Conservation (phyloP, 2,888 invertebrate genomes). For the Hemistola chrysoprasaria region DNA sequence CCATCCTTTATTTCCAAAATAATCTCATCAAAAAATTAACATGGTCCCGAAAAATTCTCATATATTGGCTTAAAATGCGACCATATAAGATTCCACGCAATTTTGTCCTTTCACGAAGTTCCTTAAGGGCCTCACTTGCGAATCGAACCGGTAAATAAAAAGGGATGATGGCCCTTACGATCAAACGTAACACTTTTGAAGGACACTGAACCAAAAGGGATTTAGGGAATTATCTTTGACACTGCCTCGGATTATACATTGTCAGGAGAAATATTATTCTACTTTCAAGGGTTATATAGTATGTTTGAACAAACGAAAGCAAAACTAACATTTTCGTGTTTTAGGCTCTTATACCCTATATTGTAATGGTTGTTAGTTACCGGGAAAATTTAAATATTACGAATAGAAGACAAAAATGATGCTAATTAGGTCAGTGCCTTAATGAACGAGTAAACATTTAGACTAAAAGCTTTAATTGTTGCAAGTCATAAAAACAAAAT, state of each 20-base stretch:
- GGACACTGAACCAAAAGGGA: constrained; percentile 10
- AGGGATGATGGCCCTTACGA: constrained; percentile 27
- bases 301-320: no score
- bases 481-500: no score
- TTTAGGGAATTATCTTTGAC: constrained; percentile 19
- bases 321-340: no score
- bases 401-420: no score
- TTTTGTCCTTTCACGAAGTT: constrained; percentile 1
- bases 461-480: no score
- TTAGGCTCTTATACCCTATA: no score
- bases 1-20: background rate
- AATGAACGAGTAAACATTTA: no score
- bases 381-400: no score
- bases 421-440: no score
- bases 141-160: constrained; percentile 38
- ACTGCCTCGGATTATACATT: constrained; percentile 8
- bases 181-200: constrained; percentile 27
- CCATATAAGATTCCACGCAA: constrained; percentile 6
- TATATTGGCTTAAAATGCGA: constrained; percentile 8
- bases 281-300: background rate
- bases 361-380: no score
- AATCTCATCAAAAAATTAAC: background rate
- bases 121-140: constrained; percentile 20
- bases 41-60: constrained; percentile 5
- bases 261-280: constrained; percentile 5